Percentiles rank a stretch among this genome's conserved stretches.
phyloP scores from a whole-genome alignment of 2,797 vertebrate genomes.

The Pelochelys cantorii region DNA sequence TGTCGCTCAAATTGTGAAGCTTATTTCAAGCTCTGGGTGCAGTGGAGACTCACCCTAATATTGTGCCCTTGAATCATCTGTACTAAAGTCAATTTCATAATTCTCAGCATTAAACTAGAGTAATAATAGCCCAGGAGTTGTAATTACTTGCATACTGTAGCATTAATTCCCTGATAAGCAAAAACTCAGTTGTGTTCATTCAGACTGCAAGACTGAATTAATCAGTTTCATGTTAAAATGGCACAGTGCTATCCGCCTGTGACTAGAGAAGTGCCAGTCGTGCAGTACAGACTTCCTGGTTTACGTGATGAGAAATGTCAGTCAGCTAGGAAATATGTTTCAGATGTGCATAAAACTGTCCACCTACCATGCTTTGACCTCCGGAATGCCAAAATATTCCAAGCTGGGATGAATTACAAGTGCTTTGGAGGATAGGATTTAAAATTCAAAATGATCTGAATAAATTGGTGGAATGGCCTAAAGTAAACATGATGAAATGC shows the following conservation, averaged over 20 bases:
- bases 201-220: background rate
- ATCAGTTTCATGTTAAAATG: background rate
- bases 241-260: background rate
- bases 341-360: background rate
- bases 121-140: background rate
- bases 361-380: background rate
- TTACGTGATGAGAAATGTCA: background rate
- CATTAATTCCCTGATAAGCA: slow-evolving; percentile 10
- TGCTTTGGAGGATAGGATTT: background rate
- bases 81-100: slow-evolving; percentile 14
- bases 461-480: background rate
- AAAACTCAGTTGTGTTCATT: background rate
- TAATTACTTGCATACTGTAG: background rate
- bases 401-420: background rate
- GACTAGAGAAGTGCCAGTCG: background rate
- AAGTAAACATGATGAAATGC: background rate
- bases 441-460: background rate
- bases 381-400: background rate
- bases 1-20: too few relatives aligned
- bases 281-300: background rate
- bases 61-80: rapidly evolving
- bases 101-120: background rate
- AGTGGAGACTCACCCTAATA: too few relatives aligned
- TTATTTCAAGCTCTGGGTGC: too few relatives aligned
- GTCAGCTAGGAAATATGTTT: background rate